Evolutionary conservation across 2,888 invertebrate genomes (phyloP).

Genomic region (Lapara coniferarum): DNA sequence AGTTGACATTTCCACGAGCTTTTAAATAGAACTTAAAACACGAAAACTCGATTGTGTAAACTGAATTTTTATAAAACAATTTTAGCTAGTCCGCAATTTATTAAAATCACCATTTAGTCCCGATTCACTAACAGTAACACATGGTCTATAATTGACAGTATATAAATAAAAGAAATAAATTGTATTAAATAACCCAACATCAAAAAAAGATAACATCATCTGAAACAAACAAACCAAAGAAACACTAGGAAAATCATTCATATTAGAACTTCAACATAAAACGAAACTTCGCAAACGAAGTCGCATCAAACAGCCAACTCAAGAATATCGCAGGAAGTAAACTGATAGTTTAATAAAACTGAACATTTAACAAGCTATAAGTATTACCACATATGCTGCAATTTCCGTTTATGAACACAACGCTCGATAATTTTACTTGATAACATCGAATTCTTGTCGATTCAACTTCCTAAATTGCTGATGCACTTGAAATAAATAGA

Average conservation of each 20-base stretch:
- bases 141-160: no score
- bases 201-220: not conserved
- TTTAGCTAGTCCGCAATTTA: no score
- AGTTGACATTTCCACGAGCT: not conserved
- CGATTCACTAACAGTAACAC: no score
- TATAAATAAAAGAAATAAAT: not conserved
- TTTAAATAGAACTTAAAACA: not conserved
- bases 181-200: not conserved
- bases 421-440: conserved; percentile 48
- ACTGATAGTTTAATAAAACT: conserved; percentile 29
- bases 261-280: no score
- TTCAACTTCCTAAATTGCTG: conserved; percentile 45
- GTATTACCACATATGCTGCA: conserved; percentile 39
- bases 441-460: conserved; percentile 44
- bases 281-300: not conserved
- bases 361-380: conserved; percentile 32
- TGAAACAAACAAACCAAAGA: no score
- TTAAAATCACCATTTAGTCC: no score
- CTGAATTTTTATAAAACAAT: no score
- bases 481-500: conserved; percentile 4
- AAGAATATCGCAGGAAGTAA: conserved; percentile 25
- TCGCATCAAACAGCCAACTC: conserved; percentile 5
- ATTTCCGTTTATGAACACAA: conserved; percentile 41
- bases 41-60: no score
- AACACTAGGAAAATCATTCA: not conserved